A percentile compares a stretch with the other conserved stretches of the same genome.
These are phyloP conservation scores for Sorex araneus DNA, from an alignment of 2,113 vertebrate genomes.

Conservation along the genomic window DNA sequence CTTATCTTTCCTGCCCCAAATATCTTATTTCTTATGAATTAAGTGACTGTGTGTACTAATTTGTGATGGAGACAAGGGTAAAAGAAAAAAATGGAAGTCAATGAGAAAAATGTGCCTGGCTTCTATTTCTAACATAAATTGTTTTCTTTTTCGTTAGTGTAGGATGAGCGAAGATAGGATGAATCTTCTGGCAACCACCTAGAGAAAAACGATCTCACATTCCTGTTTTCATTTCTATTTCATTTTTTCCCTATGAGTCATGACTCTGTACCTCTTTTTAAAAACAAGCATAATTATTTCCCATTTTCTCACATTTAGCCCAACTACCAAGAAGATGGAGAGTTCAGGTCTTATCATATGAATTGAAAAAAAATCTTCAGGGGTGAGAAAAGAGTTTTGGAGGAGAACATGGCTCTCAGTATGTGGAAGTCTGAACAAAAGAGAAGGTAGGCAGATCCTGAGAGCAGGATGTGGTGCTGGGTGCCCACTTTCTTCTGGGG, in stretches of 20 bases:
- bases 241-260: background rate
- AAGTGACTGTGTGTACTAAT: background rate
- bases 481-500: background rate
- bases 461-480: rapidly evolving
- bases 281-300: background rate
- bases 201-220: background rate
- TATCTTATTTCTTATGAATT: background rate
- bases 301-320: background rate
- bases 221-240: conserved; percentile 23
- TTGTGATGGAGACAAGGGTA: background rate
- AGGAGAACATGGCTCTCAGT: background rate
- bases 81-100: background rate
- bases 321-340: conserved; percentile 23
- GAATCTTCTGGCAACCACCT: background rate
- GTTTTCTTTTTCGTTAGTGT: conserved; percentile 19
- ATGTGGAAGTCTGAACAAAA: background rate
- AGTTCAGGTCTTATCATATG: background rate
- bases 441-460: background rate
- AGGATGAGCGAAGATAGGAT: background rate
- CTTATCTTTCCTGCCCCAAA: no score
- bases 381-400: background rate
- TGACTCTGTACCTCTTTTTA: background rate
- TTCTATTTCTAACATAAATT: background rate
- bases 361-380: background rate
- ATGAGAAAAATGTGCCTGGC: background rate